Percentiles rank a stretch among this genome's conserved stretches.
Conservation (phyloP, 2,797 vertebrate species). For the Neosalanx taihuensis region DNA sequence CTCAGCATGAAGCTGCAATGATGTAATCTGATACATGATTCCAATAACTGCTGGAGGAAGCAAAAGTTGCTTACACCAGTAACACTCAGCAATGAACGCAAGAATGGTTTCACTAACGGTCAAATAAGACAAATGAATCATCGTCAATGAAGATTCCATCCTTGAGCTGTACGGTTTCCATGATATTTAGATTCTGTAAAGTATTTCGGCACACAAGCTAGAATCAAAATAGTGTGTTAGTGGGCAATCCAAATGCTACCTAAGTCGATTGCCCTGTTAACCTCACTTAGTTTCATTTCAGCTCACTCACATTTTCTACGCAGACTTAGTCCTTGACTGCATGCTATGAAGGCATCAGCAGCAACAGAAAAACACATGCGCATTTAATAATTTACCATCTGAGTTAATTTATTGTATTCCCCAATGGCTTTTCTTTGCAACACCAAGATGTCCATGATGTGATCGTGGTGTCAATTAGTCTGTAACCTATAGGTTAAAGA, state of each 20-base stretch:
- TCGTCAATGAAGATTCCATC: neutral
- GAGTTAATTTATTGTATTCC: constrained; percentile 1
- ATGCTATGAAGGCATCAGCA: constrained; percentile 20
- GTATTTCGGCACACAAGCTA: constrained; percentile 28
- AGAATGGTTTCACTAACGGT: neutral
- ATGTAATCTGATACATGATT: neutral
- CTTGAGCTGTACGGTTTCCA: neutral
- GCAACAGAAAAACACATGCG: neutral
- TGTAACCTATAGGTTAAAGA: too few species aligned
- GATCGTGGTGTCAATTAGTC: too few species aligned
- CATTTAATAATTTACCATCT: neutral
- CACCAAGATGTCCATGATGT: neutral
- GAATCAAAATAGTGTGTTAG: constrained; percentile 45
- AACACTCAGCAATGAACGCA: neutral
- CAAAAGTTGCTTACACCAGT: neutral
- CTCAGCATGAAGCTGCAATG: neutral
- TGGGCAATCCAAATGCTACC: constrained; percentile 49
- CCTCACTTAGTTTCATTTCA: constrained; percentile 33
- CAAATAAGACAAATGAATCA: neutral
- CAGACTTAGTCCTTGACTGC: constrained; percentile 16
- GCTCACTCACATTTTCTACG: constrained; percentile 38
- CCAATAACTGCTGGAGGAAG: neutral
- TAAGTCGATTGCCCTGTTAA: constrained; percentile 43
- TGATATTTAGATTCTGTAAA: constrained; percentile 13
- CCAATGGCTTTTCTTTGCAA: neutral